Evolutionary conservation across 2,888 invertebrate species (phyloP), one percentile per base, ranked within the genome.

Genomic region (Agrypnus murinus): DNA sequence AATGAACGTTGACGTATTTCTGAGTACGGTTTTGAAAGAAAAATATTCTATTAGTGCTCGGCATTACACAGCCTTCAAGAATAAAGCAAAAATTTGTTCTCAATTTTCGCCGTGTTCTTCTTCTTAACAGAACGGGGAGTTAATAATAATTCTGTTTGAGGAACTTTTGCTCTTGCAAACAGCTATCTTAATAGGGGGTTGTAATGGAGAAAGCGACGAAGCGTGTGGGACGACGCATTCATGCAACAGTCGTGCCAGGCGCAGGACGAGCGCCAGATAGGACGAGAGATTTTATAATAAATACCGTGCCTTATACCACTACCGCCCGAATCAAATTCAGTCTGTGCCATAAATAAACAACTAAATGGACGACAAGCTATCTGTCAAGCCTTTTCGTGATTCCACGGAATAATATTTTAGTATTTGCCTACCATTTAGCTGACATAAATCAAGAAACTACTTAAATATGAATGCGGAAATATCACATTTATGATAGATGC

Each of bases 331-430:
- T 68, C 59, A 69, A 72, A 72, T 65, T 53, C 63, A 71, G 62
- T 69, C 48, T 60, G 40, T 38, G 38, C 65, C 75, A 72, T 77
- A 77, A 77, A 77, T 77, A 77, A 71, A 73, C 75, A 73, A 62
- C 38, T 60, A 74, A 77, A 77, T 74, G 74, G 75, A 77, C 76
- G 77, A 77, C 73, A 73, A 75, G 74, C 70, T 65, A 77, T 77
- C 76, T 70, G 77, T 77, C 77, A 77, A 67, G 69, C 62, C 74
- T 64, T 73, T 76, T 77, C 76, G 77, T 72, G 75, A 74, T 74
- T 73, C 66, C 31, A 50, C 69, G 48, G 63, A 62, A 76, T 75
- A 76, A 77, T 77, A 76, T 73, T 74, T 77, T 76, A 76, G 74
- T 64, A 72, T 74, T 74, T 76, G 65, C 71, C 69, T 69, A 73